Conservation (phyloP, 2,888 invertebrate genomes). For the Mantis religiosa region DNA sequence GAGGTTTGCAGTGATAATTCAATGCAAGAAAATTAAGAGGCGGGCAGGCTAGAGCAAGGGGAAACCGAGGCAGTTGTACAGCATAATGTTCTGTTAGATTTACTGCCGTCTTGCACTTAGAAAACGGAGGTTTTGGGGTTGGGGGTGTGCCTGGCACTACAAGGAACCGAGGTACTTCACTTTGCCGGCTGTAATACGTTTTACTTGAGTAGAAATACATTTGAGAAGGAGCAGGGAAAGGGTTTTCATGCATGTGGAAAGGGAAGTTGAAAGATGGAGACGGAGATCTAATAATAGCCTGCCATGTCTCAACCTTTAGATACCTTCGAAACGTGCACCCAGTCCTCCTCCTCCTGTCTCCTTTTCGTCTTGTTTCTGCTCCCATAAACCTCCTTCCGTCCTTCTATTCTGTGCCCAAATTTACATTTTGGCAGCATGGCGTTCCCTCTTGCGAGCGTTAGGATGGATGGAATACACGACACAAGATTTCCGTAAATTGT, state of each 20-base stretch:
- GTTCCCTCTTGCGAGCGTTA: not conserved
- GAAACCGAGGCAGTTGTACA: not conserved
- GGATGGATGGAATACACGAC: not conserved
- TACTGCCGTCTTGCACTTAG: slow-evolving; percentile 15
- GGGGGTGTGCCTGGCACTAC: not conserved
- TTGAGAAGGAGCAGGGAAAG: slow-evolving; percentile 1
- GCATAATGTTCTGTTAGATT: slow-evolving; percentile 11
- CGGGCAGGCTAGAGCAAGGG: not conserved
- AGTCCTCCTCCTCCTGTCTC: not conserved
- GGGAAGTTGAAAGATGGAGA: not conserved
- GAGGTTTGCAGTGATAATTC: slow-evolving; percentile 2
- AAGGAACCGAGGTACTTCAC: slow-evolving; percentile 4
- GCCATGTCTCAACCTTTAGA: not conserved
- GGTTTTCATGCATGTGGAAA: not conserved
- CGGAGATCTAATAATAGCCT: slow-evolving; percentile 14
- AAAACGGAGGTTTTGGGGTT: not conserved
- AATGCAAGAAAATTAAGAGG: not conserved
- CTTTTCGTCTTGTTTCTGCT: not conserved
- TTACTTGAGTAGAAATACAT: slow-evolving; percentile 19
- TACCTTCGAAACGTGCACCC: not conserved
- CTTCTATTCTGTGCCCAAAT: not conserved
- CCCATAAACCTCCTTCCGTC: not conserved
- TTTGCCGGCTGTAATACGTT: slow-evolving; percentile 5
- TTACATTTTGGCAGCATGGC: slow-evolving; percentile 16
- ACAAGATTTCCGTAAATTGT: slow-evolving; percentile 3